A percentile compares a stretch with the other conserved stretches of the same genome.
phyloP scores from a whole-genome alignment of 2,113 vertebrate genomes.

The Cichladusa arquata region DNA sequence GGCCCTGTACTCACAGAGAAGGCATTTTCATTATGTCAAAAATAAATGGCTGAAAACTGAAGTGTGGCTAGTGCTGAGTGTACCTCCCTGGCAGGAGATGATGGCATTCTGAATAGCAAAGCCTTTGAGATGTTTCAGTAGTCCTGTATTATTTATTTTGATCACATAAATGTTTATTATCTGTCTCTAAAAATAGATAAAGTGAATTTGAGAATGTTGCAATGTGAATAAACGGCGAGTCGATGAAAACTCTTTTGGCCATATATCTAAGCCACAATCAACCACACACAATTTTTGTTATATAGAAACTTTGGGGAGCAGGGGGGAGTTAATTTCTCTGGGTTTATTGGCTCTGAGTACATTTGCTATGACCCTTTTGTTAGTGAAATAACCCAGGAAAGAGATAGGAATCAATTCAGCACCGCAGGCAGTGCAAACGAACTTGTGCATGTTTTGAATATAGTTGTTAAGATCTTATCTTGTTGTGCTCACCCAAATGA shows the following conservation, averaged over 20 bases:
- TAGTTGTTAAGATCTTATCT: background rate
- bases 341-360: background rate
- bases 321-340: background rate
- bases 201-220: background rate
- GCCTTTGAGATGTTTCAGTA: background rate
- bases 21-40: background rate
- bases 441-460: background rate
- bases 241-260: background rate
- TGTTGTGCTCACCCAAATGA: background rate
- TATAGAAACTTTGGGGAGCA: background rate
- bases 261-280: background rate
- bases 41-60: background rate
- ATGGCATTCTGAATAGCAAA: background rate
- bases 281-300: background rate
- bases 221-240: background rate
- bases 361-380: background rate
- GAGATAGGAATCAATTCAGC: background rate
- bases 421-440: background rate
- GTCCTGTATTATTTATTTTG: constrained; percentile 44
- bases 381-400: background rate
- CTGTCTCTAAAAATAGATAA: background rate
- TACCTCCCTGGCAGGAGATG: background rate
- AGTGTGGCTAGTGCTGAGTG: background rate
- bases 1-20: background rate
- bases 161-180: constrained; percentile 33